Conservation (phyloP, 2,797 vertebrate genomes). For the Macropodus opercularis region DNA sequence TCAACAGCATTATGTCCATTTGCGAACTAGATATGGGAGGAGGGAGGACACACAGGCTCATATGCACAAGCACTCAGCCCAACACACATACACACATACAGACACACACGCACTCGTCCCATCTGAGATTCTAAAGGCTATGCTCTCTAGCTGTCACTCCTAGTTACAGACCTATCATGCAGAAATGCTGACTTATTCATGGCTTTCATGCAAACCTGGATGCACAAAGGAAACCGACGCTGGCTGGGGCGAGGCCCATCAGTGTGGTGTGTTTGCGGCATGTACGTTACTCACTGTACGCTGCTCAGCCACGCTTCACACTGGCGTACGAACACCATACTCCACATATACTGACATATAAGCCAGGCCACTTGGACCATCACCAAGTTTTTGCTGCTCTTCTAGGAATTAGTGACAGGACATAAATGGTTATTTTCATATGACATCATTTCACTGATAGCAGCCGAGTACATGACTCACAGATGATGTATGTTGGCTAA, state of each 20-base stretch:
- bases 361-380: too few species aligned
- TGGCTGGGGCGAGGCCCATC: conserved; percentile 41
- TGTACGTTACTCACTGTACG: conserved; percentile 36
- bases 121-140: conserved; percentile 65
- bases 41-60: conserved; percentile 27
- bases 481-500: background rate
- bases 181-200: conserved; percentile 82
- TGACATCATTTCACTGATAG: conserved; percentile 15
- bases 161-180: conserved; percentile 78
- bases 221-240: conserved; percentile 69
- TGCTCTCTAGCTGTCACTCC: conserved; percentile 78
- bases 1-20: conserved; percentile 59
- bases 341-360: conserved; percentile 31
- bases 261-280: conserved; percentile 17
- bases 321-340: conserved; percentile 25
- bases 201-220: conserved; percentile 74
- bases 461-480: background rate
- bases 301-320: conserved; percentile 55
- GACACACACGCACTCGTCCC: conserved; percentile 39
- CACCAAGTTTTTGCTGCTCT: conserved; percentile 38
- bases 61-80: conserved; percentile 43
- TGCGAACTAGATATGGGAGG: conserved; percentile 45
- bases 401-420: conserved; percentile 18
- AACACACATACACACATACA: background rate
- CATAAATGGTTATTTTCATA: conserved; percentile 28